These are phyloP conservation scores for Molossus molossus DNA, from an alignment of 2,797 vertebrate species.

Conservation along the genomic window DNA sequence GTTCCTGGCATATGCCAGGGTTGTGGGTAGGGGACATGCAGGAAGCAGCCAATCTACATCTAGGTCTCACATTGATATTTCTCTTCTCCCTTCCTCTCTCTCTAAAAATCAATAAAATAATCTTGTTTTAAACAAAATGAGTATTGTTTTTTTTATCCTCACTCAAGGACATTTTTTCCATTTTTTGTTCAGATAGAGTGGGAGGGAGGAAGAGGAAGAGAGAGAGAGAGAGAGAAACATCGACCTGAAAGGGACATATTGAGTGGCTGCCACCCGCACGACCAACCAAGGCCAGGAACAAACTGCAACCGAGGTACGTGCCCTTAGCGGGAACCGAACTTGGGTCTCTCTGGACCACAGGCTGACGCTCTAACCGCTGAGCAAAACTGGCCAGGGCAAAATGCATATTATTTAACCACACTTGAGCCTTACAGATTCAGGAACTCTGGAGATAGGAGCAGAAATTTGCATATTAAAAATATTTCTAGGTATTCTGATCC, in stretches of 20 bases:
- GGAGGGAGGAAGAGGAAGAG: too few species aligned
- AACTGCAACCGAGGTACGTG: too few species aligned
- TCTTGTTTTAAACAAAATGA: neutral
- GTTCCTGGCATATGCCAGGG: neutral
- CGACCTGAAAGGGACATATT: too few species aligned
- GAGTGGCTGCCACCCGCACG: too few species aligned
- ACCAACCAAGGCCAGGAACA: too few species aligned
- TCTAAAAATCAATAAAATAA: neutral
- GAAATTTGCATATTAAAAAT: neutral
- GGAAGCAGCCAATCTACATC: neutral
- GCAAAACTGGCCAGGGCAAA: neutral
- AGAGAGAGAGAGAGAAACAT: too few species aligned
- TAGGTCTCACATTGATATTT: neutral
- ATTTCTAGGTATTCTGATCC: neutral
- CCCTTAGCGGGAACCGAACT: too few species aligned
- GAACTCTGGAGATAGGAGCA: neutral
- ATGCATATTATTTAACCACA: neutral
- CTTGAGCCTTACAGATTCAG: neutral
- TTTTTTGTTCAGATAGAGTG: too few species aligned
- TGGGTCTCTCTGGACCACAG: too few species aligned
- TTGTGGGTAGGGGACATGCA: neutral
- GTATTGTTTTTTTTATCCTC: too few species aligned
- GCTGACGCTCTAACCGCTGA: too few species aligned
- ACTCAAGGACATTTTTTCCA: too few species aligned
- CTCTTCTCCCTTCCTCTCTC: neutral